Evolutionary conservation across 1,140 invertebrate genomes (phyloP), one percentile per base, ranked within the genome.

Genomic region (Drosophila sproati): DNA sequence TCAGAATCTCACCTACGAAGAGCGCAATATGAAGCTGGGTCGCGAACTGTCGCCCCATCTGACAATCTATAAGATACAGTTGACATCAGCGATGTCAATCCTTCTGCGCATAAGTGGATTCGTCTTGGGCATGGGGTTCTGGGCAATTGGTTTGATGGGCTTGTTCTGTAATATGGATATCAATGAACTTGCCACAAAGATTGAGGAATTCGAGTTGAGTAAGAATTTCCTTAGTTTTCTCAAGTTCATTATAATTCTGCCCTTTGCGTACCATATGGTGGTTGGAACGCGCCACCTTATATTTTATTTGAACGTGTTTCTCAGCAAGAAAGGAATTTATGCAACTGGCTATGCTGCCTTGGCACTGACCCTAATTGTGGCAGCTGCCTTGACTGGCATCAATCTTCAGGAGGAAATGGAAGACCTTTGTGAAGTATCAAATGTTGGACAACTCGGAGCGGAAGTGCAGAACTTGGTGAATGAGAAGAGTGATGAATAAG

Each of bases 21-120:
- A 95, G 29, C 95, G 94, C 73, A 97, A 97, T 92, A 93, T 93
- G 69, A 92, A 94, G 57, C 82, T 97, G 0, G 94, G 94, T 52
- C 93, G 98, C 60, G 96, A 96, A 0, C 82, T 97, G 82, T 98
- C 97, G 5, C 98, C 98, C 5, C 97, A 98, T 94, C 93, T 98
- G 7, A 94, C 94, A 2, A 98, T 98, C 80, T 98, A 98, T 88
- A 94, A 95, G 80, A 89, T 93, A 7, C 96, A 97, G 91, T 79
- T 98, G 57, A 97, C 97, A 41, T 93, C 95, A 2, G 80, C 96
- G n/a, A 86, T 98, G 60, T 98, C 97, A 4, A 94, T 98, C 73
- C 94, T 96, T 0, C 96, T 98, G 93, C 94, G 98, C 92, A 93
- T 94, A 12, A 96, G 96, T 83, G 97, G 97, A 79, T 92, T 93